Conservation (phyloP, 2,113 vertebrate species). For the Dipodomys merriami region DNA sequence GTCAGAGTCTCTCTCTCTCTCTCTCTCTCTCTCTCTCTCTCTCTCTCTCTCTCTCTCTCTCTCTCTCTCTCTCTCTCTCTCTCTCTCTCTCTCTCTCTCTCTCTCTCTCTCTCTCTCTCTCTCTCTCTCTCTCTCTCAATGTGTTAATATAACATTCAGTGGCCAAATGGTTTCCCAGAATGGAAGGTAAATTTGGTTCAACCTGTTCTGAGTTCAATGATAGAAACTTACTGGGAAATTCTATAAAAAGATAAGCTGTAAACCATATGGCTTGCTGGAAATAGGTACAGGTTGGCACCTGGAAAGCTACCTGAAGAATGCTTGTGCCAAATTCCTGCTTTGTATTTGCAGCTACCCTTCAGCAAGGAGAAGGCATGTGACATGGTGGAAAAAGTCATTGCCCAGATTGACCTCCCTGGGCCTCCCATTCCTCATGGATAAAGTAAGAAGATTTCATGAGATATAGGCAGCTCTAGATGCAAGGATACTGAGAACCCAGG, state of each 20-base stretch:
- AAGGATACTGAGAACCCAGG: neutral
- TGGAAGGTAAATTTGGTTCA: conserved; percentile 46
- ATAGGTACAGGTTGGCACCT: conserved; percentile 31
- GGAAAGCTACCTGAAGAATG: conserved; percentile 3
- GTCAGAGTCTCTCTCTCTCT: neutral
- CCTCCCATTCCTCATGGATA: neutral
- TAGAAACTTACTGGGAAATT: conserved; percentile 52
- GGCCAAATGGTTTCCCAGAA: conserved; percentile 51
- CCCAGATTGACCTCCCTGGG: neutral
- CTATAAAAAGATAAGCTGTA: conserved; percentile 34
- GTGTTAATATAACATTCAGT: neutral
- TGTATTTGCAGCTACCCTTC: neutral
- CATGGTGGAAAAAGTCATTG: neutral
- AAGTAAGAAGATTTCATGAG: neutral
- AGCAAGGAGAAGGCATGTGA: neutral
- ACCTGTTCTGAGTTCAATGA: conserved; percentile 29
- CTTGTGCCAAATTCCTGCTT: conserved; percentile 22
- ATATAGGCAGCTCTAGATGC: neutral
- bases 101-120: neutral
- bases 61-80: neutral
- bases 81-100: neutral
- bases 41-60: neutral
- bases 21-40: too few relatives aligned
- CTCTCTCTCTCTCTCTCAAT: too few relatives aligned
- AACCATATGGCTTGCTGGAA: conserved; percentile 36